Conservation (phyloP, 2,113 vertebrate genomes). For the Cyanoderma ruficeps region DNA sequence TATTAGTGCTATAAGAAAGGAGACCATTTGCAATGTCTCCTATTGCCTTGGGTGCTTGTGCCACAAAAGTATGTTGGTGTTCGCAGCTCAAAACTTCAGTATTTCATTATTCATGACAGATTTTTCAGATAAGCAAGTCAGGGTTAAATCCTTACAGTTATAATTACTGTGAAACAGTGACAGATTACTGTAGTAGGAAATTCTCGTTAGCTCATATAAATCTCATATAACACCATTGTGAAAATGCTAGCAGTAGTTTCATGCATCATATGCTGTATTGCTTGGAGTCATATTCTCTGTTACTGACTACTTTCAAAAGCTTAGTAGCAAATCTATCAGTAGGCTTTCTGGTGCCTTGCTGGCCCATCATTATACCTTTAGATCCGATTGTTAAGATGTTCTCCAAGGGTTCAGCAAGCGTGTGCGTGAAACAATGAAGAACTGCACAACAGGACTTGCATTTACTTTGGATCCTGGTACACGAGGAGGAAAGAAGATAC, state of each 20-base stretch:
- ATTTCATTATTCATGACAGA: not conserved
- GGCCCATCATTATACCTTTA: not conserved
- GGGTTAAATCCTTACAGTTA: not conserved
- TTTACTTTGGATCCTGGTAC: not conserved
- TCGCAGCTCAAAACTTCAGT: not conserved
- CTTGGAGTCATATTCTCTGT: not conserved
- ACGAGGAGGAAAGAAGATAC: not conserved
- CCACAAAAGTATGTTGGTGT: not conserved
- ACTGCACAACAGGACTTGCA: not conserved
- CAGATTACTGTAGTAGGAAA: not conserved
- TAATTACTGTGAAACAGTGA: not conserved
- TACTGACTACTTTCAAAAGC: not conserved
- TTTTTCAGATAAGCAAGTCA: not conserved
- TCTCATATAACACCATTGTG: rapidly evolving
- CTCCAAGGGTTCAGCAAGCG: not conserved
- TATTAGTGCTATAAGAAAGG: not conserved
- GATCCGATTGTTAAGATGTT: not conserved
- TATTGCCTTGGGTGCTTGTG: not conserved
- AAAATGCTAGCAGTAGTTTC: not conserved
- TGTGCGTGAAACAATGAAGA: not conserved
- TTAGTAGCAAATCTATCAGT: not conserved
- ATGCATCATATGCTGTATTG: not conserved
- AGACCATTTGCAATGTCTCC: not conserved
- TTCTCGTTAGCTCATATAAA: not conserved
- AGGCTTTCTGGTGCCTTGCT: not conserved